These are phyloP conservation scores for Nannoperca australis DNA, from an alignment of 2,797 vertebrate species.

Conservation along the genomic window DNA sequence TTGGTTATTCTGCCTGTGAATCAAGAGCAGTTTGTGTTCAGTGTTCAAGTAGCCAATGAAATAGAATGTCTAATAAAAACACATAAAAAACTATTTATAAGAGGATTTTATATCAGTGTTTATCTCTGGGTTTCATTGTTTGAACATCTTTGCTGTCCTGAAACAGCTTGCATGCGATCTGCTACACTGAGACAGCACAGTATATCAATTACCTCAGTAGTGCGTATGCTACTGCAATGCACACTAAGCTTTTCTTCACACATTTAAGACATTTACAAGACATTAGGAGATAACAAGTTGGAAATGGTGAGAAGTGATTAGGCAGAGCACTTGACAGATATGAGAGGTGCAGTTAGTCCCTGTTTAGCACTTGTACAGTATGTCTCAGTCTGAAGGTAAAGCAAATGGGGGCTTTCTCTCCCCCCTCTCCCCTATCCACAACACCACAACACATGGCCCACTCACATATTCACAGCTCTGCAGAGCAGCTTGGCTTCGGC, in stretches of 20 bases:
- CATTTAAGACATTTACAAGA: conserved; percentile 74
- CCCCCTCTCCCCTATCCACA: conserved; percentile 45
- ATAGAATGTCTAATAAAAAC: conserved; percentile 53
- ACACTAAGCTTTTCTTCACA: conserved; percentile 70
- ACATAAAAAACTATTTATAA: conserved; percentile 33
- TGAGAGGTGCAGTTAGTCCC: conserved; percentile 73
- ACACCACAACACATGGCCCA: conserved; percentile 69
- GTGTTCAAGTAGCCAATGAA: conserved; percentile 44
- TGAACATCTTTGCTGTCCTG: conserved; percentile 51
- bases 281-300: conserved; percentile 81
- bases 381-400: conserved; percentile 76
- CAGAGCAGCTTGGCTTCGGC: conserved; percentile 80
- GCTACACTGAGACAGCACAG: conserved; percentile 50
- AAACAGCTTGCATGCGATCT: conserved; percentile 59
- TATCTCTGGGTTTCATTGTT: conserved; percentile 42
- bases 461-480: conserved; percentile 80
- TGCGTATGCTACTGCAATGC: conserved; percentile 65
- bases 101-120: conserved; percentile 41
- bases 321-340: conserved; percentile 78
- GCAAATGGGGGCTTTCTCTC: conserved; percentile 49
- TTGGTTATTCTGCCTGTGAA: conserved; percentile 21
- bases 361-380: conserved; percentile 77
- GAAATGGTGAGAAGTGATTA: conserved; percentile 84
- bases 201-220: conserved; percentile 61
- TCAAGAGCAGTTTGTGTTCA: conserved; percentile 47